Evolutionary conservation across 2,113 vertebrate species (phyloP).

Genomic region (Mellivora capensis): DNA sequence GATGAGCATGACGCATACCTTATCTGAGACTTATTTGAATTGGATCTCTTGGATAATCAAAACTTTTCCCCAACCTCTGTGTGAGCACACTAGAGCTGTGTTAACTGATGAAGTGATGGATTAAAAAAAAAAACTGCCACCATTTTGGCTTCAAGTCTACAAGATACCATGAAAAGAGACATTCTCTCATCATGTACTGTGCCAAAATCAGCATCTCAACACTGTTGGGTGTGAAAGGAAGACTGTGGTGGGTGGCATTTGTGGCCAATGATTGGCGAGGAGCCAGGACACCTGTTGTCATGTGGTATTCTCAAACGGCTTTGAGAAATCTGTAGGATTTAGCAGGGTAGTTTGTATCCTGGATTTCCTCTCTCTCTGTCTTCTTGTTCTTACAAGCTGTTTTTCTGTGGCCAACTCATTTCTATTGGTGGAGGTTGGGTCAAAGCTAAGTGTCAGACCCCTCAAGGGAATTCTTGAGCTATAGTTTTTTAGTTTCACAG

Average conservation of each 20-base stretch:
- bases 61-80: neutral
- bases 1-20: neutral
- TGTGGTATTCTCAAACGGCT: rapidly evolving
- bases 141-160: neutral
- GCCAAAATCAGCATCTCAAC: neutral
- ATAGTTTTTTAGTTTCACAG: neutral
- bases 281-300: neutral
- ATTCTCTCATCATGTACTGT: neutral
- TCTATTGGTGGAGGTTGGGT: neutral
- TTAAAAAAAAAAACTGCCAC: neutral
- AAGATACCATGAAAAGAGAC: neutral
- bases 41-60: too few relatives aligned
- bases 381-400: neutral
- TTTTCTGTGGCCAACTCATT: neutral
- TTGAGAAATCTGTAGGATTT: neutral
- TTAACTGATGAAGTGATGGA: neutral
- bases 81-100: neutral
- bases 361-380: neutral
- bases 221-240: neutral
- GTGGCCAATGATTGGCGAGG: neutral
- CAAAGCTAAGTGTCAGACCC: neutral
- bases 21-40: neutral
- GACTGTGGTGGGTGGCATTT: neutral
- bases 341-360: neutral
- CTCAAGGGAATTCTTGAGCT: neutral